A percentile compares a stretch with the other conserved stretches of the same genome.
phyloP scores from a whole-genome alignment of 2,888 invertebrate genomes.

The Pandemis heparana region DNA sequence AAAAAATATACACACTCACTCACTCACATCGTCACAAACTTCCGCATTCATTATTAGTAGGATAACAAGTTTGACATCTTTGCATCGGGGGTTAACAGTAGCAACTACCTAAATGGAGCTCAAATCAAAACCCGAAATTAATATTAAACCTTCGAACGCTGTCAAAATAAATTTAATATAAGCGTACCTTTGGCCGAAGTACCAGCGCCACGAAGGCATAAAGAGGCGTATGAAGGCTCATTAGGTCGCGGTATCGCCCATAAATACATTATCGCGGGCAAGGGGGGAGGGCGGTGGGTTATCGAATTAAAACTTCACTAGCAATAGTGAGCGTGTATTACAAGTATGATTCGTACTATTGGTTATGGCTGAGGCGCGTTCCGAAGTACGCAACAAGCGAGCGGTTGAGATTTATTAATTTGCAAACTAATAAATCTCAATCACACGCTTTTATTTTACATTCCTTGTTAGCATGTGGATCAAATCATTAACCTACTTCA shows the following conservation, averaged over 20 bases:
- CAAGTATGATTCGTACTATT: conserved; percentile 78
- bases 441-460: too few relatives aligned
- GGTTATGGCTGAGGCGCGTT: conserved; percentile 60
- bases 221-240: conserved; percentile 81
- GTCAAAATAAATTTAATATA: conserved; percentile 42
- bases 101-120: neutral
- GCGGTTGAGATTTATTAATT: neutral
- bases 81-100: too few relatives aligned
- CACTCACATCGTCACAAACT: too few relatives aligned
- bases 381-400: conserved; percentile 40
- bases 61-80: too few relatives aligned
- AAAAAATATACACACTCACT: too few relatives aligned
- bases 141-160: conserved; percentile 19
- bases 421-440: too few relatives aligned
- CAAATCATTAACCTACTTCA: too few relatives aligned
- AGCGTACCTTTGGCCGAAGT: conserved; percentile 42
- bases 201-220: conserved; percentile 61
- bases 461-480: too few relatives aligned
- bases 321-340: conserved; percentile 85
- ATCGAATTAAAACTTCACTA: conserved; percentile 85
- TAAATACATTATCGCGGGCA: conserved; percentile 82
- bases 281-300: conserved; percentile 65
- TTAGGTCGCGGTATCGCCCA: conserved; percentile 83
- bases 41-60: too few relatives aligned
- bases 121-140: conserved; percentile 1